Evolutionary conservation across 2,888 invertebrate genomes (phyloP), one percentile per base, ranked within the genome.

Genomic region (Molanna angustata): DNA sequence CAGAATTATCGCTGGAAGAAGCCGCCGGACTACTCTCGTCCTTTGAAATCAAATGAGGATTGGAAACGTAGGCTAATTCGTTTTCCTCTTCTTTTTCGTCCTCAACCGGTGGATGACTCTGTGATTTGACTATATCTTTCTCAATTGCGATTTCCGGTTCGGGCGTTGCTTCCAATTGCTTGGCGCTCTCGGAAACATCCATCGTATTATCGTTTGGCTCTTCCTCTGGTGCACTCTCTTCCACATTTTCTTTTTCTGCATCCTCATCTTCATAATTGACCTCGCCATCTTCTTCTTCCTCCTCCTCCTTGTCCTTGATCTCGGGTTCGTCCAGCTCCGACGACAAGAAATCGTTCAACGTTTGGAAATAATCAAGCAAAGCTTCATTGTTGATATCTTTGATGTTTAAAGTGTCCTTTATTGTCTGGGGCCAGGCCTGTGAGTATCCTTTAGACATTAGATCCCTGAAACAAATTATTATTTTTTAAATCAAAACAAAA

Each of bases 321-420:
- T 57, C 52, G 48, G 61, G 63, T 16, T 63, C 56, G 18, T 61
- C 48, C 1, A 69, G 67, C 56, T 79, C 78, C 22, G 67, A 70
- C 22, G 77, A 75, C 58, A 81, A 67, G 65, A 80, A 80, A 57
- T 77, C 74, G 58, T 78, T 76, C 52, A 82, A 62, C 1, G 80
- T 72, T 60, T 72, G 69, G 61, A 80, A 84, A 62, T 80, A 81
- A 53, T 79, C 74, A 4, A 79, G 71, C 0, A 82, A 62, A 1
- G 75, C 72, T n/a, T 71, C 72, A 18, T 76, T 71, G 59, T 77
- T 74, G 7, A 80, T 63, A 1, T 74, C 74, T 33, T 76, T 17
- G 14, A 57, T 54, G 18, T 44, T 22, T 11, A 78, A 68, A 49
- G 78, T 63, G 58, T 77, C 76, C 35, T 73, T 72, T 2, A 80